These are phyloP conservation scores for Cynopterus sphinx DNA, from an alignment of 2,797 vertebrate species.

Conservation along the genomic window DNA sequence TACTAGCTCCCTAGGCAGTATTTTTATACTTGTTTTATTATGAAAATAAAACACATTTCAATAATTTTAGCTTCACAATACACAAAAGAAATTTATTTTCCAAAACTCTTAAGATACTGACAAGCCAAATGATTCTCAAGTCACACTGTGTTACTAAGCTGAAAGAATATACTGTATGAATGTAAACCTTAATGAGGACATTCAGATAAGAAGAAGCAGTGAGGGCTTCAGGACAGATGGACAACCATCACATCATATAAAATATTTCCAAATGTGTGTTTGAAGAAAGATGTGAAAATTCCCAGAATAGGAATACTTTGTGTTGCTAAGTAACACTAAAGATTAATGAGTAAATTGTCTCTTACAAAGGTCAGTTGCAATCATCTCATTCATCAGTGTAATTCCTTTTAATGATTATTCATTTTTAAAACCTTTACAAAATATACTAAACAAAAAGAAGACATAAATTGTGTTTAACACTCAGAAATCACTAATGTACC, in stretches of 20 bases:
- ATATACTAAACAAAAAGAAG: slow-evolving; percentile 23
- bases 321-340: slow-evolving; percentile 84
- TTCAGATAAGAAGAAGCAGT: slow-evolving; percentile 77
- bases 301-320: slow-evolving; percentile 77
- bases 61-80: slow-evolving; percentile 84
- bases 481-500: slow-evolving; percentile 29
- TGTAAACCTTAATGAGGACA: slow-evolving; percentile 76
- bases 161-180: slow-evolving; percentile 57
- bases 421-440: slow-evolving; percentile 78
- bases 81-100: slow-evolving; percentile 81
- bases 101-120: slow-evolving; percentile 82
- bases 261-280: slow-evolving; percentile 78
- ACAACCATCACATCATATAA: slow-evolving; percentile 82
- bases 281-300: slow-evolving; percentile 82
- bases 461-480: neutral
- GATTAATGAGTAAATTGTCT: slow-evolving; percentile 83
- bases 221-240: slow-evolving; percentile 83
- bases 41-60: slow-evolving; percentile 83
- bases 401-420: slow-evolving; percentile 79
- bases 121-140: slow-evolving; percentile 80
- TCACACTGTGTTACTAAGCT: slow-evolving; percentile 80
- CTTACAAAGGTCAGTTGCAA: slow-evolving; percentile 79
- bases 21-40: slow-evolving; percentile 82
- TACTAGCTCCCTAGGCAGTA: slow-evolving; percentile 80
- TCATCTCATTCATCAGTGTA: slow-evolving; percentile 79